A percentile compares a stretch with the other conserved stretches of the same genome.
Conservation (phyloP, 2,113 vertebrate genomes). For the Antigone vipio region DNA sequence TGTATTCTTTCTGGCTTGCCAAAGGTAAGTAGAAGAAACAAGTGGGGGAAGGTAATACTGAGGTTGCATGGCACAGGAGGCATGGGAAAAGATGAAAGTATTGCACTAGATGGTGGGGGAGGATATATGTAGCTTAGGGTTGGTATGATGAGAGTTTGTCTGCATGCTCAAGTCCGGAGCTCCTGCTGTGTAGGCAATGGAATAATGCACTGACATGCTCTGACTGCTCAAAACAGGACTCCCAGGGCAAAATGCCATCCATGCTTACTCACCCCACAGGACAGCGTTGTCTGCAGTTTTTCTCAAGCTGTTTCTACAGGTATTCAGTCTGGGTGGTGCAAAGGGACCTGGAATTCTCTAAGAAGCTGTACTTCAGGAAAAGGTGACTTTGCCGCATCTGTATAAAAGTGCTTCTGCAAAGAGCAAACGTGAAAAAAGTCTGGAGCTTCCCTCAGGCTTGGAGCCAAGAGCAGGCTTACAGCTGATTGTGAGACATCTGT, state of each 20-base stretch:
- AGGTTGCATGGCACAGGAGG: not conserved
- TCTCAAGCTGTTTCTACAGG: slow-evolving; percentile 1
- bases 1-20: not conserved
- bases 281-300: slow-evolving; percentile 20
- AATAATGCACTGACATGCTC: slow-evolving; percentile 42
- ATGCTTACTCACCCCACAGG: not conserved
- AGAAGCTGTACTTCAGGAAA: slow-evolving; percentile 20
- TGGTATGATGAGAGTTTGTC: not conserved
- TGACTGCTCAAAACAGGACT: slow-evolving; percentile 33
- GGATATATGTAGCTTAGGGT: not conserved
- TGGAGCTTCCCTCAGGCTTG: slow-evolving; percentile 27
- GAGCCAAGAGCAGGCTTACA: slow-evolving; percentile 43
- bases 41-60: not conserved
- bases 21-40: not conserved
- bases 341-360: slow-evolving; percentile 14
- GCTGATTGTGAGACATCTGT: slow-evolving; percentile 59
- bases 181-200: slow-evolving; percentile 29
- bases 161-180: not conserved
- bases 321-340: not conserved
- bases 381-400: slow-evolving; percentile 42
- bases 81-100: slow-evolving; percentile 8
- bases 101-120: not conserved
- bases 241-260: slow-evolving; percentile 55
- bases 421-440: not conserved
- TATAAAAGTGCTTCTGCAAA: slow-evolving; percentile 23